phyloP scores from a whole-genome alignment of 2,888 invertebrate genomes.

The Agonopterix arenella region DNA sequence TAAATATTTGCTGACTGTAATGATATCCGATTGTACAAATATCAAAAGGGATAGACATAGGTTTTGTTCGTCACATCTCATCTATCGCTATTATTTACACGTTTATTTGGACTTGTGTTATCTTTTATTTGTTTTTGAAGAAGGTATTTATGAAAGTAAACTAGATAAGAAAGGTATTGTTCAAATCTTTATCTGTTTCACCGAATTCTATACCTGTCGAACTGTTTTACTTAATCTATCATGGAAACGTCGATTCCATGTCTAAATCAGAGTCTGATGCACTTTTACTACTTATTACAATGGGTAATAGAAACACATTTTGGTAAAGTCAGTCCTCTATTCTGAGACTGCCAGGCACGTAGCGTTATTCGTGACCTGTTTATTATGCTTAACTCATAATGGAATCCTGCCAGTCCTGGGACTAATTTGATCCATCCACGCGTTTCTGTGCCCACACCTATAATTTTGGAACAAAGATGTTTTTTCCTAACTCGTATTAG shows the following conservation, averaged over 20 bases:
- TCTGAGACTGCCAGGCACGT: conserved; percentile 6
- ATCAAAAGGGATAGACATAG: conserved; percentile 1
- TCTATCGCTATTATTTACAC: conserved; percentile 6
- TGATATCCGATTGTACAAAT: conserved; percentile 6
- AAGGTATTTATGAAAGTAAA: too few species aligned
- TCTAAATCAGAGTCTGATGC: too few species aligned
- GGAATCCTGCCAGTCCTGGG: conserved; percentile 10
- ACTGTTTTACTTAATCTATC: too few species aligned
- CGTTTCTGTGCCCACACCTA: conserved; percentile 10
- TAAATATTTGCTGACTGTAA: conserved; percentile 4
- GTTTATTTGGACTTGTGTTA: conserved; percentile 12
- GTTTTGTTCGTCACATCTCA: conserved; percentile 4
- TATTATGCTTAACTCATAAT: conserved; percentile 15
- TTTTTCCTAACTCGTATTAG: background rate
- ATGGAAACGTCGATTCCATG: too few species aligned
- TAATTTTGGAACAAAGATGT: background rate
- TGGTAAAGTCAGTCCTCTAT: background rate
- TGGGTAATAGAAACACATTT: too few species aligned
- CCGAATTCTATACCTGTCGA: too few species aligned
- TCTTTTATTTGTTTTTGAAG: conserved; percentile 16
- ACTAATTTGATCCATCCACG: conserved; percentile 16
- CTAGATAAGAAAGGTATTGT: too few species aligned
- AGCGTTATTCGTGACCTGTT: conserved; percentile 13
- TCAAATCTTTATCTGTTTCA: too few species aligned
- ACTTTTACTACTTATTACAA: conserved; percentile 14